phyloP scores from a whole-genome alignment of 2,888 invertebrate genomes.

The Trichogramma evanescens region DNA sequence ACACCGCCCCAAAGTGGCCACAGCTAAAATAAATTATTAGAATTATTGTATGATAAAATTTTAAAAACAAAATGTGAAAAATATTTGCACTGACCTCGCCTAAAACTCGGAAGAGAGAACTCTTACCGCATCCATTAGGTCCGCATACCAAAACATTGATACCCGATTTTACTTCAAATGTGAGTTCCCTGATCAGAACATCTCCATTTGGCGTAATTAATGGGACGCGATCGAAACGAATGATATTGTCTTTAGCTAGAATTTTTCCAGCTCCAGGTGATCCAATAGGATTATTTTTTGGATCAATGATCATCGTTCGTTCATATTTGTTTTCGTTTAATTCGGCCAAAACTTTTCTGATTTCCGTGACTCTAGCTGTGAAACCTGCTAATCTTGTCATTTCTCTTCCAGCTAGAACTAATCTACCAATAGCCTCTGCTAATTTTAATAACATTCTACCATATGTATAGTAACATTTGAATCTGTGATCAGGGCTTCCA shows the following conservation, averaged over 20 bases:
- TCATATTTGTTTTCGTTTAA: slow-evolving; percentile 71
- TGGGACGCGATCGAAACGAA: slow-evolving; percentile 87
- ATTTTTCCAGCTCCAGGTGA: slow-evolving; percentile 71
- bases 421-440: slow-evolving; percentile 92
- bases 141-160: slow-evolving; percentile 97
- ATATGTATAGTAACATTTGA: slow-evolving; percentile 83
- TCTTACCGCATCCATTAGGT: slow-evolving; percentile 97
- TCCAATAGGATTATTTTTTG: slow-evolving; percentile 51
- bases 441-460: slow-evolving; percentile 93
- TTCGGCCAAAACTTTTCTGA: slow-evolving; percentile 77
- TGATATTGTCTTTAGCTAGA: slow-evolving; percentile 79
- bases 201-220: slow-evolving; percentile 97
- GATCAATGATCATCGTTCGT: slow-evolving; percentile 60
- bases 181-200: slow-evolving; percentile 78
- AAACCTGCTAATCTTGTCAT: slow-evolving; percentile 90
- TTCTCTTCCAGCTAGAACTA: slow-evolving; percentile 91
- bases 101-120: slow-evolving; percentile 89
- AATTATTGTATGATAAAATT: not conserved
- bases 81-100: slow-evolving; percentile 61
- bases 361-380: slow-evolving; percentile 85
- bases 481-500: slow-evolving; percentile 59
- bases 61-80: not conserved
- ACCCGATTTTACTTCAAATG: slow-evolving; percentile 88
- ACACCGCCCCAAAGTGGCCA: slow-evolving; percentile 96
- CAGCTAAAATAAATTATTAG: slow-evolving; percentile 49